phyloP scores from a whole-genome alignment of 2,113 vertebrate species.

The Potamarius usumacintae region DNA sequence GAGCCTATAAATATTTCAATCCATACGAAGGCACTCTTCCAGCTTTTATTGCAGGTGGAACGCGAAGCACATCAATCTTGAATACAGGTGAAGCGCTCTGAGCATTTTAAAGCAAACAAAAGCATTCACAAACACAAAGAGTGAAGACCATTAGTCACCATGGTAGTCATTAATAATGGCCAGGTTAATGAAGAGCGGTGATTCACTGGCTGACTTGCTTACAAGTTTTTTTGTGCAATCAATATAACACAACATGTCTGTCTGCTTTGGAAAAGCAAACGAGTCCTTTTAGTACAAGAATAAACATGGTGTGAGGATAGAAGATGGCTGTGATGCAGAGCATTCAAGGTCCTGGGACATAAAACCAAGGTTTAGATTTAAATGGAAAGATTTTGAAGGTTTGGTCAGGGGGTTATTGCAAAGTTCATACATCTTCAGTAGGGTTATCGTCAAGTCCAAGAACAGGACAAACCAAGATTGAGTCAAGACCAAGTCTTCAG shows the following conservation, averaged over 20 bases:
- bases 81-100: not conserved
- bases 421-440: not conserved
- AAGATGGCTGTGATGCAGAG: not conserved
- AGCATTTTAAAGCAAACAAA: constrained; percentile 17
- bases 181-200: constrained; percentile 61
- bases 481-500: not conserved
- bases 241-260: not conserved
- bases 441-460: not conserved
- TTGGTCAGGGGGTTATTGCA: not conserved
- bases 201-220: constrained; percentile 13
- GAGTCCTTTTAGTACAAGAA: not conserved
- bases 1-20: constrained; percentile 42
- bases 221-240: constrained; percentile 12
- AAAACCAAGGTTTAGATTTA: not conserved
- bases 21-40: constrained; percentile 50
- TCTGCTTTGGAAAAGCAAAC: not conserved
- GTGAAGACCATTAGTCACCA: constrained; percentile 63
- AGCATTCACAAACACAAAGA: constrained; percentile 22
- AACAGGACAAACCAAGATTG: not conserved
- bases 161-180: constrained; percentile 64
- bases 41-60: constrained; percentile 59
- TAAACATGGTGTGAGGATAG: not conserved
- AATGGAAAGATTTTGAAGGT: not conserved
- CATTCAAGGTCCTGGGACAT: not conserved
- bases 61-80: constrained; percentile 64